A percentile compares a stretch with the other conserved stretches of the same genome.
These are phyloP conservation scores for Leucophora obtusa DNA, from an alignment of 2,888 invertebrate genomes.

Conservation along the genomic window DNA sequence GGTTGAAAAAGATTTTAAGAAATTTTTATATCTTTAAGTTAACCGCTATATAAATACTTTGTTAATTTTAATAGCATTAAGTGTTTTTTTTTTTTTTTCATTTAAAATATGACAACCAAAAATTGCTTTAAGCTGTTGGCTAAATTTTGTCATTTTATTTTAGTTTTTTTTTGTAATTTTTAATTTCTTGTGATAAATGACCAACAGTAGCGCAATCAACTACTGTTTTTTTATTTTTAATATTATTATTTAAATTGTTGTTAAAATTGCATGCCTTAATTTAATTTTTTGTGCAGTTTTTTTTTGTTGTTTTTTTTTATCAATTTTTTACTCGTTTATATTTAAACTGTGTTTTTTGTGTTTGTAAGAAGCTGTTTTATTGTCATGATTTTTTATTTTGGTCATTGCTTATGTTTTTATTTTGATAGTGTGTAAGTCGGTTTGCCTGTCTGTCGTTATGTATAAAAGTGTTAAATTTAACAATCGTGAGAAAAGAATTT, in stretches of 20 bases:
- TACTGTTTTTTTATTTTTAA: slow-evolving; percentile 25
- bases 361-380: slow-evolving; percentile 46
- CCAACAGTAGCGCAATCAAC: slow-evolving; percentile 39
- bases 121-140: slow-evolving; percentile 14
- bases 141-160: slow-evolving; percentile 42
- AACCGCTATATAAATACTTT: neutral
- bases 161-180: slow-evolving; percentile 28
- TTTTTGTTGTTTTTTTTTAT: too few relatives aligned
- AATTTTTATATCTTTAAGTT: neutral
- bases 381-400: slow-evolving; percentile 70
- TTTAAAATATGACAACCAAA: neutral
- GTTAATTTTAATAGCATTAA: slow-evolving; percentile 24
- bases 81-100: slow-evolving; percentile 8
- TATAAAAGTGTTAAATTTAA: slow-evolving; percentile 73
- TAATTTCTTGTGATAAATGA: slow-evolving; percentile 36
- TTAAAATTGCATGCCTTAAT: slow-evolving; percentile 62
- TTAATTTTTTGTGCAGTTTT: slow-evolving; percentile 64
- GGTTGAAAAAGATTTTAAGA: neutral
- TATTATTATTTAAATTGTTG: slow-evolving; percentile 40
- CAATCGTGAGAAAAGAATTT: slow-evolving; percentile 76
- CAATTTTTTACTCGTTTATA: slow-evolving; percentile 5
- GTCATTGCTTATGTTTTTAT: slow-evolving; percentile 56
- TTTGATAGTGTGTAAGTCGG: slow-evolving; percentile 57
- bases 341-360: slow-evolving; percentile 60
- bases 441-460: neutral